These are phyloP conservation scores for Blastobasis lacticolella DNA, from an alignment of 2,888 invertebrate genomes.

Conservation along the genomic window DNA sequence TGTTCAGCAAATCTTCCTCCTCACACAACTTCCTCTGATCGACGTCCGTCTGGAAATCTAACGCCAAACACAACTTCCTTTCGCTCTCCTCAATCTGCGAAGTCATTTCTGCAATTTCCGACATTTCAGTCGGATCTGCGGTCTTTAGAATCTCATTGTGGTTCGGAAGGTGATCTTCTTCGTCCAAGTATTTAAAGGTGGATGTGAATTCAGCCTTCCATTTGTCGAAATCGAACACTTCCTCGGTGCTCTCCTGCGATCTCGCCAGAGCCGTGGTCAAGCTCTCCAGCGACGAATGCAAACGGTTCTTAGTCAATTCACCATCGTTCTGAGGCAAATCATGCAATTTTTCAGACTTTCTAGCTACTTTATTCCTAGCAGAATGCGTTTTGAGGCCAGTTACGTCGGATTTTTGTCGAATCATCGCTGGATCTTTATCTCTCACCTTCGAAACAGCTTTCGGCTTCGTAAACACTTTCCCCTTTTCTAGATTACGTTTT, in stretches of 20 bases:
- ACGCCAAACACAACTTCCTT: conserved; percentile 73
- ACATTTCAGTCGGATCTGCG: conserved; percentile 65
- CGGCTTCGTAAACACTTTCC: conserved; percentile 23
- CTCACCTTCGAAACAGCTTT: conserved; percentile 44
- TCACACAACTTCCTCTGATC: conserved; percentile 83
- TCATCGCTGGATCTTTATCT: conserved; percentile 51
- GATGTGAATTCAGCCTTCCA: conserved; percentile 62
- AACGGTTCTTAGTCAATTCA: conserved; percentile 52
- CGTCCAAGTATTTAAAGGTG: conserved; percentile 57
- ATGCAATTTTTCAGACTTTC: conserved; percentile 45
- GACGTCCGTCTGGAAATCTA: conserved; percentile 80
- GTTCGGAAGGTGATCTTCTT: conserved; percentile 55
- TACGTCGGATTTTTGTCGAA: conserved; percentile 76
- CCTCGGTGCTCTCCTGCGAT: conserved; percentile 60
- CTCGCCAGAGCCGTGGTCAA: conserved; percentile 53
- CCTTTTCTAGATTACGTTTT: conserved; percentile 11
- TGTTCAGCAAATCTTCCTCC: conserved; percentile 83
- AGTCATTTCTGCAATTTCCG: conserved; percentile 68
- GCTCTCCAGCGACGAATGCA: conserved; percentile 64
- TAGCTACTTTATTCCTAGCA: conserved; percentile 44
- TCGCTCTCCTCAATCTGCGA: conserved; percentile 71
- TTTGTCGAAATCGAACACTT: conserved; percentile 60
- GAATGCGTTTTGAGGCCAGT: conserved; percentile 71
- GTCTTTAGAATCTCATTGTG: conserved; percentile 56
- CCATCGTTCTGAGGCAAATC: conserved; percentile 33